A percentile compares a stretch with the other conserved stretches of the same genome.
Conservation (phyloP, 2,797 vertebrate species). For the Gallinago stenura region DNA sequence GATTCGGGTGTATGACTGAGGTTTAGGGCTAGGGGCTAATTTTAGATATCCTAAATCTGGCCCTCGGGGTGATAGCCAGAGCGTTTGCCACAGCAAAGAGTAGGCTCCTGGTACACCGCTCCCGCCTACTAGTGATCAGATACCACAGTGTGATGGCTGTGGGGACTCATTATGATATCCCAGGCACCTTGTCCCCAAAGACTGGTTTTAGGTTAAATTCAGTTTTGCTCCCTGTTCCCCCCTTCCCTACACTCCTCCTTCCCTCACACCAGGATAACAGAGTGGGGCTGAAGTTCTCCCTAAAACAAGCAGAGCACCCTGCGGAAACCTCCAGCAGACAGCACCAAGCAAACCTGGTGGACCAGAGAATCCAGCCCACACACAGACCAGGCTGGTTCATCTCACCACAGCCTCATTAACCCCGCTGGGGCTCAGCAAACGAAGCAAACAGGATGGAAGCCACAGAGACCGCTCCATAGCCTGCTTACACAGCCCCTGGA, state of each 20-base stretch:
- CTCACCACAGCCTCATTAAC: neutral
- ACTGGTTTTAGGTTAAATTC: neutral
- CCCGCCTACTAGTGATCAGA: neutral
- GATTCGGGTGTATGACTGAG: neutral
- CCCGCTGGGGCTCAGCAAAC: fast-evolving
- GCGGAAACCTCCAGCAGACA: neutral
- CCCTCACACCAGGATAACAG: neutral
- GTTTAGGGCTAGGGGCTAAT: neutral
- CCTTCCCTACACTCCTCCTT: fast-evolving
- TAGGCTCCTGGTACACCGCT: neutral
- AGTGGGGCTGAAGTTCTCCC: neutral
- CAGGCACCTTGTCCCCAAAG: neutral
- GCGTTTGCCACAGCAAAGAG: neutral
- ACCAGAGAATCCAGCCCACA: neutral
- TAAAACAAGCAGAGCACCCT: neutral
- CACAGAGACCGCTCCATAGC: fast-evolving
- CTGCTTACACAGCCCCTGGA: neutral
- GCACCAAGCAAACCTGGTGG: neutral
- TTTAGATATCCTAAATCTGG: slow-evolving; percentile 39
- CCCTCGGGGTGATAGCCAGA: neutral
- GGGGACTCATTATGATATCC: neutral
- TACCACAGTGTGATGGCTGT: neutral
- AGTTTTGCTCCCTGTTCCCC: neutral
- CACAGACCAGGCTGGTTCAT: neutral
- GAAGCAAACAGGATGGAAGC: fast-evolving